Percentiles rank a stretch among this genome's conserved stretches.
These are phyloP conservation scores for Sylvietta virens DNA, from an alignment of 2,113 vertebrate genomes.

Conservation along the genomic window DNA sequence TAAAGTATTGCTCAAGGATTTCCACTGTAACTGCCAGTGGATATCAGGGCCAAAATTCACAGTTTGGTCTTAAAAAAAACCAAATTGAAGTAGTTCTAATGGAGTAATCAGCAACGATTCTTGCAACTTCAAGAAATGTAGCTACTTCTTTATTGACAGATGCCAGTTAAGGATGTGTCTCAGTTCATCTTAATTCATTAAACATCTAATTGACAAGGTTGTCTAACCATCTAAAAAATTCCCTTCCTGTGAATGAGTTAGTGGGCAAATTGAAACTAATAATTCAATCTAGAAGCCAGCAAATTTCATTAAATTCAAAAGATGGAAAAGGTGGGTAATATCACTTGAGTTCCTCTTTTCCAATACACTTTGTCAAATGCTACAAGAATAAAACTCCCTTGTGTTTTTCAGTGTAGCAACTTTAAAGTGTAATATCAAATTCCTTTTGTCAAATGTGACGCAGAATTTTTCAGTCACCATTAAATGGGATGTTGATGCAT, in stretches of 20 bases:
- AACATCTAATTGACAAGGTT: conserved; percentile 58
- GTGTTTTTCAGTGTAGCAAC: neutral
- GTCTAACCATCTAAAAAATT: conserved; percentile 66
- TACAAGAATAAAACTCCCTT: neutral
- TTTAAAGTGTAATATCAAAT: neutral
- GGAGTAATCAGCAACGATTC: neutral
- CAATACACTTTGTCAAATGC: neutral
- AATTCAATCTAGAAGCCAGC: conserved; percentile 40
- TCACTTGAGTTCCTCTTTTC: neutral
- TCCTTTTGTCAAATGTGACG: neutral
- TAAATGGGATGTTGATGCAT: neutral
- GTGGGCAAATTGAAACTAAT: conserved; percentile 69
- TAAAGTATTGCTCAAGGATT: neutral
- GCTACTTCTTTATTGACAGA: conserved; percentile 35
- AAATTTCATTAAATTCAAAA: conserved; percentile 62
- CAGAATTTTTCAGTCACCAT: neutral
- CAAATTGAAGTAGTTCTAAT: neutral
- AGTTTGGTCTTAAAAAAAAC: neutral
- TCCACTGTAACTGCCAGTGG: neutral
- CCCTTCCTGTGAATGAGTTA: conserved; percentile 44
- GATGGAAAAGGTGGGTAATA: conserved; percentile 32
- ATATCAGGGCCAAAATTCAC: neutral
- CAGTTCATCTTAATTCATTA: conserved; percentile 69
- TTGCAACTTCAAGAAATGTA: conserved; percentile 6
- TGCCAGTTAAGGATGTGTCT: conserved; percentile 46